These are phyloP conservation scores for Meriones psammophilus DNA, from an alignment of 2,797 vertebrate genomes.

Conservation along the genomic window DNA sequence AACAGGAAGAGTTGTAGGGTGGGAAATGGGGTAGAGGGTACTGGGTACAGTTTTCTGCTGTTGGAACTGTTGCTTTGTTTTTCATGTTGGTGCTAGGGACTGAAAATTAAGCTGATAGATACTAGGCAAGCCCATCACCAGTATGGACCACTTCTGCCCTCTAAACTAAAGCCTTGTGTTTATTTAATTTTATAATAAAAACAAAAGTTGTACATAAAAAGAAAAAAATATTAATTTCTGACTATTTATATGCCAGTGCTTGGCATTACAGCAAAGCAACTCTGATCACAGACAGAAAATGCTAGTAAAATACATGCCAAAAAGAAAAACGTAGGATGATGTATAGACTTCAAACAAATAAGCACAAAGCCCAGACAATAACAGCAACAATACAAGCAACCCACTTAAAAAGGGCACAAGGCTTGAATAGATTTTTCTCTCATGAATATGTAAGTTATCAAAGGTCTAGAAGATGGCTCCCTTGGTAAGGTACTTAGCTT, in stretches of 20 bases:
- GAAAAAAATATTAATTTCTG: background rate
- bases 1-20: too few relatives aligned
- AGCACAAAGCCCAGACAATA: too few relatives aligned
- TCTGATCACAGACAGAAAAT: background rate
- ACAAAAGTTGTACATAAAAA: background rate
- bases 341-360: background rate
- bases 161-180: background rate
- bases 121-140: background rate
- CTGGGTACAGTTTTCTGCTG: too few relatives aligned
- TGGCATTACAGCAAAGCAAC: background rate
- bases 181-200: constrained; percentile 23
- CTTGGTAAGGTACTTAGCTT: background rate
- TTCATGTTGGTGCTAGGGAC: background rate
- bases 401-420: too few relatives aligned
- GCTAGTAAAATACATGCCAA: too few relatives aligned
- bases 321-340: background rate
- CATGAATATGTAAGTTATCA: background rate
- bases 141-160: background rate
- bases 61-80: background rate
- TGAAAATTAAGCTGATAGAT: background rate
- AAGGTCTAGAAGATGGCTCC: background rate
- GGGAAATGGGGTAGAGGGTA: too few relatives aligned
- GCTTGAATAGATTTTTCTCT: too few relatives aligned
- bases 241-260: background rate
- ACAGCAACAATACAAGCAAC: background rate